Percentiles rank a stretch among this genome's conserved stretches.
Evolutionary conservation across 2,113 vertebrate genomes (phyloP).

Genomic region (Eurypyga helias): DNA sequence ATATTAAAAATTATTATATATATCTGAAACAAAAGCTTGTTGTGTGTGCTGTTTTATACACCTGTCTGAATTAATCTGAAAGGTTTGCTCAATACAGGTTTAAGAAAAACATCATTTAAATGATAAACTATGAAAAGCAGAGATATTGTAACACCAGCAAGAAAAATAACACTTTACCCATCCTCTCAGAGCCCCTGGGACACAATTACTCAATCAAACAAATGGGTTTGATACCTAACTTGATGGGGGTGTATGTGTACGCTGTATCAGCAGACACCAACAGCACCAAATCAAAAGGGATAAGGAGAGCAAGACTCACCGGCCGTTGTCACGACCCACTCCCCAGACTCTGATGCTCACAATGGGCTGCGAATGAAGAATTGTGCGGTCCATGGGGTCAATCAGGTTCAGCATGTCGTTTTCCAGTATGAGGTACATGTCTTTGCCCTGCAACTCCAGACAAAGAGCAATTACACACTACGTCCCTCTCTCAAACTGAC

Average conservation of each 20-base stretch:
- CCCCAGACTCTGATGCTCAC: constrained; percentile 98
- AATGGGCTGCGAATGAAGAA: constrained; percentile 95
- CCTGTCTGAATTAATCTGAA: not conserved
- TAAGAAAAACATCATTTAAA: not conserved
- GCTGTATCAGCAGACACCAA: not conserved
- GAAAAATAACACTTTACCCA: not conserved
- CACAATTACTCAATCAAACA: not conserved
- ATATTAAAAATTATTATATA: not conserved
- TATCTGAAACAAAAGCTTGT: not conserved
- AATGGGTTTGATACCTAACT: not conserved
- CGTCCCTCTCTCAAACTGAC: not conserved
- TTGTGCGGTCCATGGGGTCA: constrained; percentile 90
- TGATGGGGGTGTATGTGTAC: accelerated
- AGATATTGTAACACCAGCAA: not conserved
- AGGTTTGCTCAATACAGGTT: not conserved
- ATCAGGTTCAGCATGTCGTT: constrained; percentile 92
- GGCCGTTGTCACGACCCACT: constrained; percentile 93
- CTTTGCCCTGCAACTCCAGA: constrained; percentile 85
- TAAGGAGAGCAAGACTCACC: constrained; percentile 77
- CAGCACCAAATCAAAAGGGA: not conserved
- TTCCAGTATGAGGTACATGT: constrained; percentile 93
- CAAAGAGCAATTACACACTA: not conserved
- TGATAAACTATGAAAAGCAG: not conserved
- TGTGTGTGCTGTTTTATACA: not conserved
- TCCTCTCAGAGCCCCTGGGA: not conserved